A percentile compares a stretch with the other conserved stretches of the same genome.
Conservation (phyloP, 2,113 vertebrate species). For the Ivindomyrus marchei region DNA sequence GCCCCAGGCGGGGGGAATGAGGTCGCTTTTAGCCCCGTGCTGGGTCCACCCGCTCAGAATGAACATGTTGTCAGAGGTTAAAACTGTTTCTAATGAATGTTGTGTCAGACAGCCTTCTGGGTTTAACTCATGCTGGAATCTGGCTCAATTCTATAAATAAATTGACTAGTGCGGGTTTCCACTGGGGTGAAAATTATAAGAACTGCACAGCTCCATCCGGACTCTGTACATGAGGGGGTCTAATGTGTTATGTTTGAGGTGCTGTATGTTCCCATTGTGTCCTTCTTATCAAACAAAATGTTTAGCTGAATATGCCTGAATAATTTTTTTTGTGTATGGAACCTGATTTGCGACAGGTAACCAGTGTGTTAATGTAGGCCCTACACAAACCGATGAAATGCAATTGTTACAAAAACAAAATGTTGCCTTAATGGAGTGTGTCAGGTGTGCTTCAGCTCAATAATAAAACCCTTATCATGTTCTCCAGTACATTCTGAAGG, state of each 20-base stretch:
- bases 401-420: slow-evolving; percentile 11
- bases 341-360: background rate
- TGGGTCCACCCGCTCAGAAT: background rate
- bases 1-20: background rate
- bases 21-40: background rate
- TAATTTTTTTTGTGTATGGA: background rate
- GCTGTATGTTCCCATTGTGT: background rate
- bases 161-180: background rate
- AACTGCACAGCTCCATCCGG: background rate
- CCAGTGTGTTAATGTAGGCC: background rate
- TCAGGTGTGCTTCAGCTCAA: slow-evolving; percentile 16
- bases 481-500: slow-evolving; percentile 2
- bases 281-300: background rate
- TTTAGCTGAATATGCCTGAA: background rate
- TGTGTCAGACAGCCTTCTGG: background rate
- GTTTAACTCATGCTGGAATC: background rate
- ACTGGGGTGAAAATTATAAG: background rate
- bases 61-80: background rate
- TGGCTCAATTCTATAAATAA: background rate
- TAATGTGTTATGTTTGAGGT: background rate
- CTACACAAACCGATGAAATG: background rate
- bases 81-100: background rate
- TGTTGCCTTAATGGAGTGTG: slow-evolving; percentile 5
- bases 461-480: slow-evolving; percentile 13
- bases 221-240: background rate